Evolutionary conservation across 2,888 invertebrate species (phyloP), one percentile per base, ranked within the genome.

Genomic region (Axea sp.): DNA sequence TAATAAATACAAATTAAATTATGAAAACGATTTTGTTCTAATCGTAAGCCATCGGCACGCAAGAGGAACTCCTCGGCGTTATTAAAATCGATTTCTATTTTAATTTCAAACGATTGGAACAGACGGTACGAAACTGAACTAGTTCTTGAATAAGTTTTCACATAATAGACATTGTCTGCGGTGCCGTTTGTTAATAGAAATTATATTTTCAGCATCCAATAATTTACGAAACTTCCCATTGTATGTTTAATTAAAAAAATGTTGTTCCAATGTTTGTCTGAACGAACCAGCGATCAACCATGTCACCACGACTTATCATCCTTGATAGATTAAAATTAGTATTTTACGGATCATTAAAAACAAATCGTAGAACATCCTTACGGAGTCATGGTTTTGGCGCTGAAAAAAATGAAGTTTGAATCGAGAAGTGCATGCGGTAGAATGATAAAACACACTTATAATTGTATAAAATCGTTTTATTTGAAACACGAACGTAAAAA

Each of bases 31-130:
- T n/a, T n/a, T n/a, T n/a, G n/a, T n/a, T n/a, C n/a, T n/a, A n/a
- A n/a, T n/a, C n/a, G n/a, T n/a, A n/a, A n/a, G n/a, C 19, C 22
- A 19, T 39, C 17, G 37, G 28, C 39, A 17, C 19, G 37, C 30
- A 30, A 37, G 17, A 6, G 30, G 7, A 53, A 39, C 26, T 15
- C 14, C 7, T 2, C 17, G 4, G 9, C 37, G 41, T 45, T 59
- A 59, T 45, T 45, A 45, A 59, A 45, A 59, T 59, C 45, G 59
- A 59, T 59, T 59, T 59, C 28, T 30, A 45, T 57, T 57, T 55
- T 41, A 28, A 33, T 41, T 12, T 33, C 24, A 31, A 11, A 31
- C 17, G 22, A 4, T 7, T 41, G 17, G 19, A 17, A 22, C 33
- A 4, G 8, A 24, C 14, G n/a, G n/a, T 35, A 24, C 3, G 4